phyloP scores from a whole-genome alignment of 2,888 invertebrate species.

The Leptopterna dolabrata region DNA sequence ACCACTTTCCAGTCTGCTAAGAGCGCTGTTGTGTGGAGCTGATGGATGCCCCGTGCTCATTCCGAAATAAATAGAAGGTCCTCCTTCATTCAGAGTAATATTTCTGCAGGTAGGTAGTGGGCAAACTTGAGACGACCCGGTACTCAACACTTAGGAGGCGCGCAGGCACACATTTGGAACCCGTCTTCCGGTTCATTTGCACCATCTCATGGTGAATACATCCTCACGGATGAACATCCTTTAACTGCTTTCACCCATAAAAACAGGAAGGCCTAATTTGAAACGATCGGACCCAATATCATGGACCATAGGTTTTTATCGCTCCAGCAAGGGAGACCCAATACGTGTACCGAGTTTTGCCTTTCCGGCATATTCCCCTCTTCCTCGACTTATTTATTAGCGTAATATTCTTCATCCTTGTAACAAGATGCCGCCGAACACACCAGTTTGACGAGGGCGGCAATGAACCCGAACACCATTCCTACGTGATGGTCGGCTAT shows the following conservation, averaged over 20 bases:
- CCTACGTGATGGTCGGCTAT: not conserved
- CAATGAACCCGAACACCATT: not conserved
- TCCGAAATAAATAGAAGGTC: too few species aligned
- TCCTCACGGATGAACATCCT: not conserved
- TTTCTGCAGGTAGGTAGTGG: too few species aligned
- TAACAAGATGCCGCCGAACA: not conserved
- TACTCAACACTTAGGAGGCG: too few species aligned
- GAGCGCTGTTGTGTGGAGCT: too few species aligned
- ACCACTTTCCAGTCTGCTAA: too few species aligned
- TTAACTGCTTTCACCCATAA: slow-evolving; percentile 20
- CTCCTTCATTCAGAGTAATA: too few species aligned
- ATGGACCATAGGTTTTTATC: slow-evolving; percentile 45
- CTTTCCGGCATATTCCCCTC: slow-evolving; percentile 19
- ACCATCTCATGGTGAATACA: not conserved
- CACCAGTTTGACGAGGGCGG: not conserved
- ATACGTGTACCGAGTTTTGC: slow-evolving; percentile 14
- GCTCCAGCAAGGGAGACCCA: not conserved
- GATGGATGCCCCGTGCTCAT: too few species aligned
- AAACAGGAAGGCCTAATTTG: slow-evolving; percentile 7
- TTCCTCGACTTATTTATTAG: not conserved
- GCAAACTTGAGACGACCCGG: too few species aligned
- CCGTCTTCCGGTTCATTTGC: not conserved
- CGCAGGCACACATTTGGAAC: not conserved
- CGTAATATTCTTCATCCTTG: not conserved
- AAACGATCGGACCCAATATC: slow-evolving; percentile 42